Percentiles rank a stretch among this genome's conserved stretches.
These are phyloP conservation scores for Microctenopoma stevenorrisi DNA, from an alignment of 2,797 vertebrate genomes.

Conservation along the genomic window DNA sequence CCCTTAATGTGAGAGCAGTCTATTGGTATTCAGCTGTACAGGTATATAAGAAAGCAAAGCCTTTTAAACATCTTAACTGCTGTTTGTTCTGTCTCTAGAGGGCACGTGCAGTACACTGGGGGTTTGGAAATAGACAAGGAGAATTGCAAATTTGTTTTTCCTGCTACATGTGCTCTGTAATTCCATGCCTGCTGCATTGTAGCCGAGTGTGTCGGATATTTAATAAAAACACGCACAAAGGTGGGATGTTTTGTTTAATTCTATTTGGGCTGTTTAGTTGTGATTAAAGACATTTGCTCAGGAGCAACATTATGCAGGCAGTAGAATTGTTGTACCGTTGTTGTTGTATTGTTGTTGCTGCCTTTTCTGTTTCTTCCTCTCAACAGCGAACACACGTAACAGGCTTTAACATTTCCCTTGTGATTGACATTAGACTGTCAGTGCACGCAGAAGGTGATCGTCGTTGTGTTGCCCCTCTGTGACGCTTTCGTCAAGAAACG, in stretches of 20 bases:
- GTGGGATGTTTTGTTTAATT: conserved; percentile 74
- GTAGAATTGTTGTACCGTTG: conserved; percentile 39
- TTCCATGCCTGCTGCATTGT: conserved; percentile 61
- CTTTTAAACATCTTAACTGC: conserved; percentile 85
- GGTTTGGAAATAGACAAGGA: conserved; percentile 78
- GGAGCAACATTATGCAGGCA: conserved; percentile 52
- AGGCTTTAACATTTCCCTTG: conserved; percentile 40
- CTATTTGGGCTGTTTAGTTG: conserved; percentile 68
- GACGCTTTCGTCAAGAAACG: conserved; percentile 2
- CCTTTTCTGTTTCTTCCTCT: conserved; percentile 35
- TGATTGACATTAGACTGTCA: conserved; percentile 16
- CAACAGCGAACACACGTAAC: conserved; percentile 36
- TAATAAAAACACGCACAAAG: conserved; percentile 67
- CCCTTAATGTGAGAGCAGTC: conserved; percentile 71
- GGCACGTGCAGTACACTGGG: conserved; percentile 78
- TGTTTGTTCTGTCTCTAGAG: conserved; percentile 86
- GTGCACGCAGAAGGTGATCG: background rate
- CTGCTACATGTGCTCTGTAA: conserved; percentile 72
- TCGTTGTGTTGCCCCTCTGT: background rate
- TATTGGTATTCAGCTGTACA: conserved; percentile 85
- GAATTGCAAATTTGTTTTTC: conserved; percentile 80
- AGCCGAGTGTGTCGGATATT: conserved; percentile 57
- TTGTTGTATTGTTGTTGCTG: conserved; percentile 50
- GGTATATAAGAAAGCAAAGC: conserved; percentile 81
- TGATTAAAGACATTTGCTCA: conserved; percentile 74